A percentile compares a stretch with the other conserved stretches of the same genome.
phyloP scores from a whole-genome alignment of 2,888 invertebrate species.

The Oxytorus armatus region DNA sequence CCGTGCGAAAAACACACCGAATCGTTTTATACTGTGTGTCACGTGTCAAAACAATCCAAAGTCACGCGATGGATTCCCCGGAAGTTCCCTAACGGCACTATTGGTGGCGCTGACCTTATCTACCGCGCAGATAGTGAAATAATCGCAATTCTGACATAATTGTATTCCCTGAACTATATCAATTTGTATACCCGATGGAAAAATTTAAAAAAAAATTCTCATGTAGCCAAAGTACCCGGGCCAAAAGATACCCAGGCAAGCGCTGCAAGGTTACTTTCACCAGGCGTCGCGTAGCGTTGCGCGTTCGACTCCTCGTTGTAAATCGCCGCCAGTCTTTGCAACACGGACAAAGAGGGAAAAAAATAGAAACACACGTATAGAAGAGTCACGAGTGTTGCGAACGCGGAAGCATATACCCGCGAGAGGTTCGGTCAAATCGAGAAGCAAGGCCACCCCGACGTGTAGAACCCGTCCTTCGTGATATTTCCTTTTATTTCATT shows the following conservation, averaged over 20 bases:
- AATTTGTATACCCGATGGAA: no score
- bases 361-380: constrained; percentile 29
- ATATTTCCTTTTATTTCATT: constrained; percentile 64
- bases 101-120: no score
- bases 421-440: constrained; percentile 63
- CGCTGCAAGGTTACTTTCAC: constrained; percentile 72
- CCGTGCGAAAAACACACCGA: no score
- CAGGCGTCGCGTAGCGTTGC: constrained; percentile 45
- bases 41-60: no score
- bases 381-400: constrained; percentile 63
- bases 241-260: constrained; percentile 39
- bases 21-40: no score
- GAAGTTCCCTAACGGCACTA: no score
- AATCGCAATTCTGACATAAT: no score
- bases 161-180: no score
- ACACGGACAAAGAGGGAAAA: constrained; percentile 2
- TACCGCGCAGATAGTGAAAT: no score
- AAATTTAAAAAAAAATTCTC: constrained; percentile 18
- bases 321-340: constrained; percentile 19
- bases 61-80: no score
- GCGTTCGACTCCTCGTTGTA: constrained; percentile 31
- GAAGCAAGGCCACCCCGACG: constrained; percentile 67
- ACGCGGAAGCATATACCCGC: constrained; percentile 65
- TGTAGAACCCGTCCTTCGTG: constrained; percentile 64
- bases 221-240: constrained; percentile 21